These are phyloP conservation scores for Hypomecis punctinalis DNA, from an alignment of 2,888 invertebrate species.

Conservation along the genomic window DNA sequence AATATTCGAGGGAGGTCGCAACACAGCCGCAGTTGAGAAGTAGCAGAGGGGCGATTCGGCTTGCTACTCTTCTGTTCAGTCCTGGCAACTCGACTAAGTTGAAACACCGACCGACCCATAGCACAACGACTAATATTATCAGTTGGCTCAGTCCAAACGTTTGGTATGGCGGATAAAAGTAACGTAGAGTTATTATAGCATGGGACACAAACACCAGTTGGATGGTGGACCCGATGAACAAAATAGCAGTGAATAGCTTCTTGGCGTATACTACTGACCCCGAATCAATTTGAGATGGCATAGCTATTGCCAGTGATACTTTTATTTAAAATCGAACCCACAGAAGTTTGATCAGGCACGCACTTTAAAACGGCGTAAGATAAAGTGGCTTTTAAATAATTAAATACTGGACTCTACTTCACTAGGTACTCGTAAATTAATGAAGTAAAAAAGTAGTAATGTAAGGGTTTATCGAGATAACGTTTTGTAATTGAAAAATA, in stretches of 20 bases:
- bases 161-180: conserved; percentile 95
- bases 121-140: conserved; percentile 92
- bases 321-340: neutral
- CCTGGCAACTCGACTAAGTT: conserved; percentile 91
- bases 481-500: neutral
- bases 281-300: neutral
- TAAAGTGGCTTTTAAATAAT: neutral
- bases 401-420: neutral
- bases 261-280: neutral
- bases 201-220: conserved; percentile 91
- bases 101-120: conserved; percentile 89
- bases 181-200: conserved; percentile 94
- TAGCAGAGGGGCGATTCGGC: conserved; percentile 97
- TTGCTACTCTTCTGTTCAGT: conserved; percentile 87
- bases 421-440: neutral
- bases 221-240: neutral
- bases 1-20: conserved; percentile 95
- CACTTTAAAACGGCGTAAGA: no score
- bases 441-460: neutral
- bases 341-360: neutral
- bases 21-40: conserved; percentile 97
- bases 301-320: neutral
- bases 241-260: conserved; percentile 9
- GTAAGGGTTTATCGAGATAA: neutral
- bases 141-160: conserved; percentile 95